Conservation (phyloP, 1,140 invertebrate genomes). For the Zaprionus tsacasi region DNA sequence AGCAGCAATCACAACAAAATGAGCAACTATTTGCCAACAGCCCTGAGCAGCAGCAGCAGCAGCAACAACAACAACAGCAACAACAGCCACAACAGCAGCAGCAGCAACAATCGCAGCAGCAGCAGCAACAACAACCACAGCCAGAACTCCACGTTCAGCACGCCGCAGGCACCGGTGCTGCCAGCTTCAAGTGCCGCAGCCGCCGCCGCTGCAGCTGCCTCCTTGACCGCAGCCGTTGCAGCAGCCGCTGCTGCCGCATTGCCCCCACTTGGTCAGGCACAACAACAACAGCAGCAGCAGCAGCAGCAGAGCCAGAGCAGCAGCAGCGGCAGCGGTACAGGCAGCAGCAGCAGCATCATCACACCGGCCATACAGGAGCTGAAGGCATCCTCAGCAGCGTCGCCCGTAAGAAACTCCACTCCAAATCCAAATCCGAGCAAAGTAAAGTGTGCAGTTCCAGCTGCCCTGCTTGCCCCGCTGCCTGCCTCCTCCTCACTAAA, state of each 20-base stretch:
- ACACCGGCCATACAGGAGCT: conserved; percentile 80
- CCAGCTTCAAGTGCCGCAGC: conserved; percentile 61
- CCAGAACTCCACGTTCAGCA: conserved; percentile 66
- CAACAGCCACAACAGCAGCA: conserved; percentile 30
- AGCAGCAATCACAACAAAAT: conserved; percentile 66
- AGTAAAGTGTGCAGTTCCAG: conserved; percentile 77
- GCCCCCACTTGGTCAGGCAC: conserved; percentile 17
- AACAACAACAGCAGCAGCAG: conserved; percentile 17
- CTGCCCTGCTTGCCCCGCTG: conserved; percentile 6
- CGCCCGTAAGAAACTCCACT: conserved; percentile 81
- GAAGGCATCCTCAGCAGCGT: conserved; percentile 79
- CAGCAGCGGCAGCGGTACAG: conserved; percentile 13
- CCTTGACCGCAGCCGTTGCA: conserved; percentile 66
- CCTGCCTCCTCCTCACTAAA: conserved; percentile 1
- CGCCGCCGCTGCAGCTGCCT: conserved; percentile 54
- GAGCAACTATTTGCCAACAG: conserved; percentile 58
- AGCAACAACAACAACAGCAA: conserved; percentile 50
- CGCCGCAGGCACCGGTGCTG: conserved; percentile 55
- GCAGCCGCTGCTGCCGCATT: conserved; percentile 66
- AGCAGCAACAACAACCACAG: conserved; percentile 43
- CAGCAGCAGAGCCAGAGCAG: conserved; percentile 20
- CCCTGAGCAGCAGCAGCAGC: conserved; percentile 41
- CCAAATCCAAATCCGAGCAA: conserved; percentile 72
- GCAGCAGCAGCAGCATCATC: conserved; percentile 25
- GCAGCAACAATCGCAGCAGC: conserved; percentile 22